phyloP scores from a whole-genome alignment of 2,797 vertebrate species.

The Scolopax bukidnonensis region DNA sequence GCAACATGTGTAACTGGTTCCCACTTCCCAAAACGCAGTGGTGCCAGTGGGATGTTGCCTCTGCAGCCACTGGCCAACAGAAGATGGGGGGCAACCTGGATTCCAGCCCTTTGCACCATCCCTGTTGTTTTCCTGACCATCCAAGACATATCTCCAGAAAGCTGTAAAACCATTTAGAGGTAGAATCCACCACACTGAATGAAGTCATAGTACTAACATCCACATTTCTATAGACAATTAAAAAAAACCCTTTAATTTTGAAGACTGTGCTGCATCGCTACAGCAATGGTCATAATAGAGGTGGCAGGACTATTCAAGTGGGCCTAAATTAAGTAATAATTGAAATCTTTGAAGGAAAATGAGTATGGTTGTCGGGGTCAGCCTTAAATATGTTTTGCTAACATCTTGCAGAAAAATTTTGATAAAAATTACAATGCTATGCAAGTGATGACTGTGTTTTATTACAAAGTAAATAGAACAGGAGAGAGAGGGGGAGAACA shows the following conservation, averaged over 20 bases:
- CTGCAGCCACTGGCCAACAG: neutral
- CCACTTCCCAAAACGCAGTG: neutral
- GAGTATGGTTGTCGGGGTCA: neutral
- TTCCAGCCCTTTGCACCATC: neutral
- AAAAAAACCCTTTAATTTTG: neutral
- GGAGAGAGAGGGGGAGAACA: neutral
- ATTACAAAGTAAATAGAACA: neutral
- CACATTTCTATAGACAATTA: neutral
- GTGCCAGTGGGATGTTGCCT: neutral
- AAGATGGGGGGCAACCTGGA: neutral
- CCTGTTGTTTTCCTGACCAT: neutral
- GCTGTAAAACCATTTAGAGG: neutral
- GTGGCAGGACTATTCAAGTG: neutral
- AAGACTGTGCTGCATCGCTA: neutral
- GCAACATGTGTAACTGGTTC: neutral
- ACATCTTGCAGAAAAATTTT: neutral
- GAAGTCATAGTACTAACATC: neutral
- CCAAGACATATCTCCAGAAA: neutral
- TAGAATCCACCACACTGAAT: neutral
- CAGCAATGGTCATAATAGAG: neutral
- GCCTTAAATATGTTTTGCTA: neutral
- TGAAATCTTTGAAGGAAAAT: slow-evolving; percentile 47
- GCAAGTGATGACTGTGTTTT: neutral
- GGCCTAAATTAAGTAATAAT: slow-evolving; percentile 19
- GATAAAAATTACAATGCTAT: neutral